Conservation (phyloP, 2,797 vertebrate genomes). For the Dendrocincla tyrannina region DNA sequence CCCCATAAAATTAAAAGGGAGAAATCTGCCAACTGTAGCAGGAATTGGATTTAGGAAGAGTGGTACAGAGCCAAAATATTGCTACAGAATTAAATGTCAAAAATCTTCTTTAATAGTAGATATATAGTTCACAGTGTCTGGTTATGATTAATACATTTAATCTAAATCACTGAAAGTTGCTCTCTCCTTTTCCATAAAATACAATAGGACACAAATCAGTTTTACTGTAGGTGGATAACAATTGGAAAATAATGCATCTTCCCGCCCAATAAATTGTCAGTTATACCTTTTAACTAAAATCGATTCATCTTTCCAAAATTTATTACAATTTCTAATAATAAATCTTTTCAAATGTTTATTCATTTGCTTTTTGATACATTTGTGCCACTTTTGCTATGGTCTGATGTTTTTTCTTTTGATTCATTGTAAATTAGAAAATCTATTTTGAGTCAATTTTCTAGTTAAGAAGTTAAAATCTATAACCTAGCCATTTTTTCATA, state of each 20-base stretch:
- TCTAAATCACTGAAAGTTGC: constrained; percentile 99
- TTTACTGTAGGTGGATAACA: constrained; percentile 97
- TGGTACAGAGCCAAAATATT: constrained; percentile 96
- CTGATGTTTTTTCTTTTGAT: constrained; percentile 94
- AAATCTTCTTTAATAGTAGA: constrained; percentile 98
- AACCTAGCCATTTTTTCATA: constrained; percentile 73
- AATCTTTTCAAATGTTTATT: constrained; percentile 99
- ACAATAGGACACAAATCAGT: constrained; percentile 99
- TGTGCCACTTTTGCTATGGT: constrained; percentile 98
- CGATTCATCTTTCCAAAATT: constrained; percentile 98
- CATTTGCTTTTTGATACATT: constrained; percentile 99
- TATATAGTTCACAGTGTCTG: constrained; percentile 98
- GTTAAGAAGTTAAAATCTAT: constrained; percentile 93
- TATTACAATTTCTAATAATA: constrained; percentile 96
- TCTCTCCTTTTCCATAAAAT: constrained; percentile 98
- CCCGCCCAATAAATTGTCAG: constrained; percentile 99
- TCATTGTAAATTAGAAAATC: constrained; percentile 97
- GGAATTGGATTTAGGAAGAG: constrained; percentile 88
- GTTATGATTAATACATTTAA: constrained; percentile 99
- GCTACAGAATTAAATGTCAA: constrained; percentile 99
- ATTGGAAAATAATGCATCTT: constrained; percentile 99
- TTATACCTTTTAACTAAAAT: constrained; percentile 99
- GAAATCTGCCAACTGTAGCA: constrained; percentile 89
- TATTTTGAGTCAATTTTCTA: constrained; percentile 97
- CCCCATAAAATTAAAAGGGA: constrained; percentile 98